Evolutionary conservation across 2,797 vertebrate genomes (phyloP).

Genomic region (Chaetophractus vellerosus): DNA sequence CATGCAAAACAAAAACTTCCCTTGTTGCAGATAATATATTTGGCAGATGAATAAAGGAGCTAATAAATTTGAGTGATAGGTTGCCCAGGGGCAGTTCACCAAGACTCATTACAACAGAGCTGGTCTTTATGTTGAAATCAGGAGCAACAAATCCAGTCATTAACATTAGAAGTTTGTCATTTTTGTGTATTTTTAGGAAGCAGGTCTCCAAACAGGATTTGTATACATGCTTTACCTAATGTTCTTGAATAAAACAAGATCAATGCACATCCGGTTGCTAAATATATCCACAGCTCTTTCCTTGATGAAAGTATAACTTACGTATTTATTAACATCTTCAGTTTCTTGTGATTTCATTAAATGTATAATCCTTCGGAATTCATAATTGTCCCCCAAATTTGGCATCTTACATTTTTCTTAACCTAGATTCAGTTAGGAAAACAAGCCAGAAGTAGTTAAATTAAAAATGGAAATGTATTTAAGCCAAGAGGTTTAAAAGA

Average conservation of each 20-base stretch:
- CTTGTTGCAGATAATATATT: not conserved
- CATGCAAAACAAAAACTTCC: conserved; percentile 21
- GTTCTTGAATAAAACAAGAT: conserved; percentile 65
- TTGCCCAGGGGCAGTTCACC: not conserved
- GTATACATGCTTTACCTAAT: conserved; percentile 63
- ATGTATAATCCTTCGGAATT: conserved; percentile 69
- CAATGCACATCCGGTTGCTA: conserved; percentile 59
- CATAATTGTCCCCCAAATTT: conserved; percentile 62
- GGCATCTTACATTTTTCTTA: conserved; percentile 47
- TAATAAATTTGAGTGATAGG: not conserved
- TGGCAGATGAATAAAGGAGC: not conserved
- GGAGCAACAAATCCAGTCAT: conserved; percentile 53
- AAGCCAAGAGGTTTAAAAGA: conserved; percentile 56
- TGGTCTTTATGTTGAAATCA: conserved; percentile 22
- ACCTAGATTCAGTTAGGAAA: conserved; percentile 71
- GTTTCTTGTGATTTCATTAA: conserved; percentile 69
- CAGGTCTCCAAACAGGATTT: conserved; percentile 8
- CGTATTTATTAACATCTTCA: conserved; percentile 74
- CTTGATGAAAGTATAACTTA: conserved; percentile 70
- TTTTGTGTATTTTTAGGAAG: conserved; percentile 51
- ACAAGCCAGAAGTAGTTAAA: conserved; percentile 66
- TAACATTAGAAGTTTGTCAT: conserved; percentile 58
- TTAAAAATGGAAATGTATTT: conserved; percentile 73
- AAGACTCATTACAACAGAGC: conserved; percentile 14
- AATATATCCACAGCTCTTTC: conserved; percentile 55